Percentiles rank a stretch among this genome's conserved stretches.
phyloP scores from a whole-genome alignment of 2,888 invertebrate species.

The Teleogryllus oceanicus region DNA sequence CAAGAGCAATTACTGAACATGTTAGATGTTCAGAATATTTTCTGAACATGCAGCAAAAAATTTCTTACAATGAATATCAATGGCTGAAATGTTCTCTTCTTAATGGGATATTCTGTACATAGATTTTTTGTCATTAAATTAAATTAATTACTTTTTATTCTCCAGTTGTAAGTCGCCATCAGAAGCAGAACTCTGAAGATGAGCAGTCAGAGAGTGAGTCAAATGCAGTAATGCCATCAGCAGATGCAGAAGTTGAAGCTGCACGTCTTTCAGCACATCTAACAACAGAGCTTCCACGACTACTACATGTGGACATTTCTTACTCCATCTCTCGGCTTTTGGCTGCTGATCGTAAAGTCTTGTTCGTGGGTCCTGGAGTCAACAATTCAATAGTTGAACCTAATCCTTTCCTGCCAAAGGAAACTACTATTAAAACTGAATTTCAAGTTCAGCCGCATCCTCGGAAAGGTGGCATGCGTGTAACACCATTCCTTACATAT shows the following conservation, averaged over 20 bases:
- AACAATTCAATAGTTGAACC: conserved; percentile 47
- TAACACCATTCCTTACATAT: conserved; percentile 79
- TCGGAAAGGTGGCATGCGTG: conserved; percentile 75
- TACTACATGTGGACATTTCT: conserved; percentile 68
- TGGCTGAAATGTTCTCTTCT: neutral
- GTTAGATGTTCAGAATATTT: no score
- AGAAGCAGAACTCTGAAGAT: neutral
- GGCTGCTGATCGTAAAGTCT: conserved; percentile 76
- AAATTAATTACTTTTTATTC: neutral
- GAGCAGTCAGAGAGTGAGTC: neutral
- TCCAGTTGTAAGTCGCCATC: neutral
- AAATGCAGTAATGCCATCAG: neutral
- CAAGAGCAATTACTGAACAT: no score
- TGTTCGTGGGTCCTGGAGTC: conserved; percentile 58
- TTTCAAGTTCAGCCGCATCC: conserved; percentile 60
- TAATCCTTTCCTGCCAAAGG: conserved; percentile 67
- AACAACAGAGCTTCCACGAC: conserved; percentile 67
- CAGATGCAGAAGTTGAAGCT: conserved; percentile 12
- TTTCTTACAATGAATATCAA: neutral
- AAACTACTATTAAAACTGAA: conserved; percentile 43
- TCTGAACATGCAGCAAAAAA: no score
- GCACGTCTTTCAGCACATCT: conserved; percentile 52
- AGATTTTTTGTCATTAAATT: neutral
- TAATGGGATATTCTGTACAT: neutral
- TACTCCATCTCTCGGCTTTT: conserved; percentile 79